phyloP scores from a whole-genome alignment of 1,140 invertebrate species.

The Nixonia krombeini region DNA sequence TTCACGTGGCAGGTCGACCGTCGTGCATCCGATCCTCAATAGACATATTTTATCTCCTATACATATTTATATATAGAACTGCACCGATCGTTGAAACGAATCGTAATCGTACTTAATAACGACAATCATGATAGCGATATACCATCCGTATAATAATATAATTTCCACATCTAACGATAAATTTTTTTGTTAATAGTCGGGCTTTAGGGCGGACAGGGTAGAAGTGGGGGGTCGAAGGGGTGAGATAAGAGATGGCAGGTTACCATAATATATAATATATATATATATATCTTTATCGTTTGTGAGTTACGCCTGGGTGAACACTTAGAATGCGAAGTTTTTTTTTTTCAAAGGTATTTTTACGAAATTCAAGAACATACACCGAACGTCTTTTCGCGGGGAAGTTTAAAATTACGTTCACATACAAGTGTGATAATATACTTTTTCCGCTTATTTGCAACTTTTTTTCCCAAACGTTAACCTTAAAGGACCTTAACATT shows the following conservation, averaged over 20 bases:
- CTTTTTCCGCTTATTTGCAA: conserved; percentile 50
- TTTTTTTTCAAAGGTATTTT: conserved; percentile 40
- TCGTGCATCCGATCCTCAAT: conserved; percentile 38
- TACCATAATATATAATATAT: conserved; percentile 48
- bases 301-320: conserved; percentile 48
- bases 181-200: conserved; percentile 54
- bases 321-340: conserved; percentile 63
- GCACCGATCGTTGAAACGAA: conserved; percentile 63
- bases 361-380: conserved; percentile 49
- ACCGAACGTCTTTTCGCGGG: conserved; percentile 43
- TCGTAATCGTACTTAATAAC: conserved; percentile 66
- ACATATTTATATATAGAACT: conserved; percentile 50
- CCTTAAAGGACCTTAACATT: conserved; percentile 66
- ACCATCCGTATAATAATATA: conserved; percentile 69
- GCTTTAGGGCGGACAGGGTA: conserved; percentile 23
- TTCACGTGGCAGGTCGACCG: conserved; percentile 14
- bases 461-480: conserved; percentile 55
- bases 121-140: conserved; percentile 67
- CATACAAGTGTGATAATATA: conserved; percentile 68
- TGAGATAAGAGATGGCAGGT: conserved; percentile 53
- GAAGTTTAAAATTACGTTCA: conserved; percentile 63
- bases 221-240: conserved; percentile 33
- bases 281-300: conserved; percentile 42
- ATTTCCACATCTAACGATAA: conserved; percentile 71
- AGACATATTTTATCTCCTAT: conserved; percentile 35